Conservation (phyloP, 2,113 vertebrate genomes). For the Phasianus colchicus region DNA sequence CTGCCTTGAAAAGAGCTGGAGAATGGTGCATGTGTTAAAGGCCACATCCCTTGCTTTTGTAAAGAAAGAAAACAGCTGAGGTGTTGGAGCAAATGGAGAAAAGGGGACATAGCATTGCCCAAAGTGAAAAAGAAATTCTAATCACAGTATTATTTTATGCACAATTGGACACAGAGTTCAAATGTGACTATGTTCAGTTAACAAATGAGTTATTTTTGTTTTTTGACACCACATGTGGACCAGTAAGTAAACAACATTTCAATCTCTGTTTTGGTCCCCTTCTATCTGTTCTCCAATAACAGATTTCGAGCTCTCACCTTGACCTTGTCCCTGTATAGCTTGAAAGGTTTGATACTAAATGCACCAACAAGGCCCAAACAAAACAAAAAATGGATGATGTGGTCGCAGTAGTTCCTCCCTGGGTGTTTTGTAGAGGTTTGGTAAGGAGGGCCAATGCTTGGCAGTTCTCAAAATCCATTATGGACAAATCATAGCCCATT, state of each 20-base stretch:
- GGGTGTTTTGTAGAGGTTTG: accelerated
- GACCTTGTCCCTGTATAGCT: background rate
- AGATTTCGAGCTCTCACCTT: background rate
- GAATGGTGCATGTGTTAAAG: accelerated
- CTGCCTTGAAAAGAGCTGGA: background rate
- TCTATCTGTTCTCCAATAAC: background rate
- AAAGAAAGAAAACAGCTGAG: background rate
- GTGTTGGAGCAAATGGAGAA: background rate
- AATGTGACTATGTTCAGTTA: background rate
- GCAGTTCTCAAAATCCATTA: background rate
- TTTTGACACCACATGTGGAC: background rate
- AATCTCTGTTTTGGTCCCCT: background rate
- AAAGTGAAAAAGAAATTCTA: background rate
- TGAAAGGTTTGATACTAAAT: background rate
- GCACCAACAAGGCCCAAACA: background rate
- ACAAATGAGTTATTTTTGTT: background rate
- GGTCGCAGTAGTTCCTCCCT: background rate
- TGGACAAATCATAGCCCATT: accelerated
- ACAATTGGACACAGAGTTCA: background rate
- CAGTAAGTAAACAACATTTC: background rate
- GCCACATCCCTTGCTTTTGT: background rate
- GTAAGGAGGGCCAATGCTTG: background rate
- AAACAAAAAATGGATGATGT: accelerated
- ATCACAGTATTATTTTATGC: background rate
- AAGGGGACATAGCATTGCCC: background rate